These are phyloP conservation scores for Platichthys flesus DNA, from an alignment of 2,113 vertebrate genomes.

Conservation along the genomic window DNA sequence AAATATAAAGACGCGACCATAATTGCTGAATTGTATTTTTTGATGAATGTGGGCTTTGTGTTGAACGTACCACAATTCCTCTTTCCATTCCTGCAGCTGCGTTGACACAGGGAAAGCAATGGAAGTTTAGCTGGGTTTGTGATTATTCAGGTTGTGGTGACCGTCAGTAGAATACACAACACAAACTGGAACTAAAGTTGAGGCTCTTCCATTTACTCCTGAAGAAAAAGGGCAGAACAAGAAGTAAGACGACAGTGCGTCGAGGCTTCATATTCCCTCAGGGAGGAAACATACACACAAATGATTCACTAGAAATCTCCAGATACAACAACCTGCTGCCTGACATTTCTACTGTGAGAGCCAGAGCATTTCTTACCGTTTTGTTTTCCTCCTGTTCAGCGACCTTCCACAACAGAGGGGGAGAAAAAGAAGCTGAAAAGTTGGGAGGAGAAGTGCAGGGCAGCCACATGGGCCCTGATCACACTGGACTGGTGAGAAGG, in stretches of 20 bases:
- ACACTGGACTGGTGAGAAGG: slow-evolving; percentile 60
- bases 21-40: too few relatives aligned
- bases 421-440: not conserved
- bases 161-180: slow-evolving; percentile 11
- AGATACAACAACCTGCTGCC: not conserved
- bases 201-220: not conserved
- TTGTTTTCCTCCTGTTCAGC: not conserved
- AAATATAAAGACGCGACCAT: too few relatives aligned
- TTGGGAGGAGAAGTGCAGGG: not conserved
- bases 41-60: not conserved
- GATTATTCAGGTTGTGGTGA: not conserved
- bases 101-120: not conserved
- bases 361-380: slow-evolving; percentile 38
- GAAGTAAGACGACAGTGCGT: not conserved
- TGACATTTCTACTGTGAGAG: not conserved
- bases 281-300: not conserved
- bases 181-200: not conserved
- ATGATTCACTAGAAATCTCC: not conserved
- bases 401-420: not conserved
- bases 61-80: slow-evolving; percentile 78
- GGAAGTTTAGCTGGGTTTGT: not conserved
- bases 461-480: slow-evolving; percentile 47
- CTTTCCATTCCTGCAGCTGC: slow-evolving; percentile 49
- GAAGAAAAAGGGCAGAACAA: not conserved
- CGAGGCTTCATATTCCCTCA: too few relatives aligned